Evolutionary conservation across 2,797 vertebrate genomes (phyloP), one percentile per base, ranked within the genome.

Genomic region (Argya squamiceps): DNA sequence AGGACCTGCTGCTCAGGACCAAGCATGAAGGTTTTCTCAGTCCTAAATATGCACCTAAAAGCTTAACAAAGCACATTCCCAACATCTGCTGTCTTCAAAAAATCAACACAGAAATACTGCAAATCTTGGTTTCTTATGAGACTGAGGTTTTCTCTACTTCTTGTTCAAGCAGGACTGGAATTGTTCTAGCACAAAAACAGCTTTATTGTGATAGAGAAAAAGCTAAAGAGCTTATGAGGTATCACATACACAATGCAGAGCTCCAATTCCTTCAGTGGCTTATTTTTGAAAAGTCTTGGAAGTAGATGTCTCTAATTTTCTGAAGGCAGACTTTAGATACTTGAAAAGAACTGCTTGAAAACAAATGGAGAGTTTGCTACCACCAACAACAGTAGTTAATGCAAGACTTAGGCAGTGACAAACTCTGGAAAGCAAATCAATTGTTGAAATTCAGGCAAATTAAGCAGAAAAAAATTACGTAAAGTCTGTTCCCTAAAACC

Each of bases 401-500:
- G 27, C 14, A 63, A 79, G 36, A 63, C 0, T 0, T 30, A 55
- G 52, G 47, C 17, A 71, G 36, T 41, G 41, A 58, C 30, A 83
- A 77, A 75, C 29, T 41, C 87, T 65, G 46, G 20, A 92, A 92
- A 83, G 53, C 10, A 83, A n/a, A 36, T 55, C 24, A 58, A 19
- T 49, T 70, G 67, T 11, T 55, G 49, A 80, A 73, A 79, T 65
- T 70, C 37, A 73, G 32, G 34, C 22, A 87, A 92, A 83, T 11
- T 46, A 84, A 71, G 18, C 4, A 82, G 13, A 16, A 63, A 74
- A 78, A 70, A 67, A 43, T 6, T 10, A 50, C 2, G 2, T 44
- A 73, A 93, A 97, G 15, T 29, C 44, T 14, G 1, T 76, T 93
- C 63, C 65, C 50, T 81, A 93, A 92, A 94, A 93, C 75, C 69